Evolutionary conservation across 2,888 invertebrate species (phyloP).

Genomic region (Xestia xanthographa): DNA sequence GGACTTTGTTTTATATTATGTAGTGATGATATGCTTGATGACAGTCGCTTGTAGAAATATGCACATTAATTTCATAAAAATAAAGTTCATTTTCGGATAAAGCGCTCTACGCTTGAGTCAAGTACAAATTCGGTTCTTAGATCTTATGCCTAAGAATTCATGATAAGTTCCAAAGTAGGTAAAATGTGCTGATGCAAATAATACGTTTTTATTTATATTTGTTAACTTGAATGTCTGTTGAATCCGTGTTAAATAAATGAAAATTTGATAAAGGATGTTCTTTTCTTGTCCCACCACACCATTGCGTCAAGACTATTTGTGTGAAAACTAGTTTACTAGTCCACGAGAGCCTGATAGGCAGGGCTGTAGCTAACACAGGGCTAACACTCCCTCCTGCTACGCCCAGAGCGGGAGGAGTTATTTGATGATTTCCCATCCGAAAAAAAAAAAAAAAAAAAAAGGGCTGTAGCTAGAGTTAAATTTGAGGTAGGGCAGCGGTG

Average conservation of each 20-base stretch:
- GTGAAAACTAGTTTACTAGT: not conserved
- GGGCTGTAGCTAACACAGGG: no score
- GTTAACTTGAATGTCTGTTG: conserved; percentile 3
- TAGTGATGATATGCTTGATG: not conserved
- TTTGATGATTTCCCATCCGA: no score
- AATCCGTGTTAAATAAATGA: conserved; percentile 1
- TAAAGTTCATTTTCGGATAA: not conserved
- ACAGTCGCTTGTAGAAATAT: not conserved
- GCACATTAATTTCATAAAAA: not conserved
- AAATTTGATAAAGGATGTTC: not conserved
- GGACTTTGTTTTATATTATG: no score
- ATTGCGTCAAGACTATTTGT: not conserved
- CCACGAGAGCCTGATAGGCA: no score
- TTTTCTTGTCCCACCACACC: not conserved
- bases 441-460: no score
- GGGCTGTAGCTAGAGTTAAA: no score
- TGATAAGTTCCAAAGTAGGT: not conserved
- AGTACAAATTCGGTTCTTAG: not conserved
- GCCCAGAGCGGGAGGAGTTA: no score
- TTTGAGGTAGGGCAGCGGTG: no score
- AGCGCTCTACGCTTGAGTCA: not conserved
- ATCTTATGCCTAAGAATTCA: not conserved
- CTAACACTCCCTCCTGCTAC: no score
- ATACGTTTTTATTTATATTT: not conserved
- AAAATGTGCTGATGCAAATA: not conserved